Evolutionary conservation across 2,113 vertebrate species (phyloP), one percentile per base, ranked within the genome.

Genomic region (Vicugna pacos): DNA sequence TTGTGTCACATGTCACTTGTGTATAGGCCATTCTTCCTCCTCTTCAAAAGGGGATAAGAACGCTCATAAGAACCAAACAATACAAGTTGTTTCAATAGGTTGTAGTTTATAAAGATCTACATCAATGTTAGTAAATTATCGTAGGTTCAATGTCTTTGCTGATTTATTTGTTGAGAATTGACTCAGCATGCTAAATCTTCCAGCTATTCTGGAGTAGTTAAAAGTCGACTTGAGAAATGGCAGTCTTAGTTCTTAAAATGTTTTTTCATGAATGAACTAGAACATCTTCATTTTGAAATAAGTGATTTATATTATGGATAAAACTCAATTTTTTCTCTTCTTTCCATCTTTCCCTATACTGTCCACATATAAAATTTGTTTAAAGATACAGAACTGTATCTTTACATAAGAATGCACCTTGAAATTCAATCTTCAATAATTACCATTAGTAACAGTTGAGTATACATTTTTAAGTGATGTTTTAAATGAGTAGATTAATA

Each of bases 281-380:
- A 73, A 65, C 5, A 56, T 67, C 5, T 69, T 75, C 9, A 54
- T 7, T 94, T 85, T 93, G 32, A 91, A 91, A 52, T 85, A 12
- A 54, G 11, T 70, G 22, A 73, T 58, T 64, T 56, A 84, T 79
- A 35, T 75, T 58, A 38, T 60, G 3, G 1, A 28, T 19, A 82
- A 48, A 50, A 2, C 1, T 82, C 20, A 50, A 12, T 28, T 79
- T 77, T 32, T 26, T 65, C 6, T 89, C 4, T 60, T 35, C 35
- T 83, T 83, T 85, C 20, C 5, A 1, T 42, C 4, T 9, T 84
- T 75, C 13, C 14, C 73, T 19, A 70, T 62, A 50, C 32, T 24
- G 67, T 69, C 4, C 8, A 60, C 9, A 35, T 32, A 83, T 79
- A 73, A 56, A 90, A 67, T 52, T 76, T 50, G 0, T 62, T 85